Evolutionary conservation across 1,140 invertebrate species (phyloP).

Genomic region (Saccostrea echinata): DNA sequence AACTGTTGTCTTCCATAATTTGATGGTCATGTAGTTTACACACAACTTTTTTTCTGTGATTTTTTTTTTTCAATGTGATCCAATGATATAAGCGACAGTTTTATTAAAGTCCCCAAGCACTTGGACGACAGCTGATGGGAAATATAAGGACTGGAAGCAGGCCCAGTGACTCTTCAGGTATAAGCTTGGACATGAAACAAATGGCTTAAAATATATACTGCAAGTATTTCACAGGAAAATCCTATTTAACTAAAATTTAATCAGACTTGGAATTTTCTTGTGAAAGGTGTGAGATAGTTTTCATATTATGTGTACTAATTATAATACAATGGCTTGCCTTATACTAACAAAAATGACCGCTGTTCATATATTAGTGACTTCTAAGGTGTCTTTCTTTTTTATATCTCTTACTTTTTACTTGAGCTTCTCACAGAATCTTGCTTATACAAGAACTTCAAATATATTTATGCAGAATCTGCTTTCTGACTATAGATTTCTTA

Average conservation of each 20-base stretch:
- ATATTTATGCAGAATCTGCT: no score
- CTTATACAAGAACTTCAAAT: no score
- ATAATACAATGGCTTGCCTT: conserved; percentile 1
- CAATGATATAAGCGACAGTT: not conserved
- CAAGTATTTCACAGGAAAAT: conserved; percentile 20
- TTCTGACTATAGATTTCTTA: no score
- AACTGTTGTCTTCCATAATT: conserved; percentile 12
- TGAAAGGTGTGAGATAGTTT: conserved; percentile 28
- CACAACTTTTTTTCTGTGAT: not conserved
- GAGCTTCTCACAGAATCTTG: no score
- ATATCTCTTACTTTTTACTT: no score
- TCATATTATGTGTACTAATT: not conserved
- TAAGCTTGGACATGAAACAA: not conserved
- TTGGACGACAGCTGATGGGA: not conserved
- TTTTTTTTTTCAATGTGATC: not conserved
- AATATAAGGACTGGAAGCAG: not conserved
- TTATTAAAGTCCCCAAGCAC: not conserved
- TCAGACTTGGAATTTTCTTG: conserved; percentile 8
- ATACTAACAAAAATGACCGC: not conserved
- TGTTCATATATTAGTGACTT: not conserved
- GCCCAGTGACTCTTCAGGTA: not conserved
- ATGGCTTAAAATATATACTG: conserved; percentile 3
- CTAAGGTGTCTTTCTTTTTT: no score
- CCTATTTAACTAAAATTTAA: not conserved
- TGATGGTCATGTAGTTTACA: not conserved